phyloP scores from a whole-genome alignment of 2,888 invertebrate genomes.

The Matsumyia berberina region DNA sequence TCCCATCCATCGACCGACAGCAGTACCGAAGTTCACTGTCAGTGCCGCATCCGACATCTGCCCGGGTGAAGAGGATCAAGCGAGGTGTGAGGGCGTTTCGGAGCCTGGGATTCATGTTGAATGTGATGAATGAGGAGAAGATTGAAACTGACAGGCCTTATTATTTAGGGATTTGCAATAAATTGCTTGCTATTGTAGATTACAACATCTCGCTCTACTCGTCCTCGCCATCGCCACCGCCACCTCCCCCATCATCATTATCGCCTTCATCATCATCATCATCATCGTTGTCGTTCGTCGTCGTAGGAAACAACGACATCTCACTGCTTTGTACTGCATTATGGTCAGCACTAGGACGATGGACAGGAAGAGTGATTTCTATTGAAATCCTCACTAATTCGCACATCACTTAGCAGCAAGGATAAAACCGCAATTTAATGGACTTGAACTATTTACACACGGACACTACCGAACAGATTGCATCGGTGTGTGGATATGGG shows the following conservation, averaged over 20 bases:
- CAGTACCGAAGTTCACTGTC: slow-evolving; percentile 53
- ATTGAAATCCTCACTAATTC: slow-evolving; percentile 59
- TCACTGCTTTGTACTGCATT: slow-evolving; percentile 15
- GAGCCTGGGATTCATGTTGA: slow-evolving; percentile 64
- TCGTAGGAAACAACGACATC: not conserved
- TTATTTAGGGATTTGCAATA: slow-evolving; percentile 77
- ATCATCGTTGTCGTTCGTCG: slow-evolving; percentile 15
- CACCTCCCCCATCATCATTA: slow-evolving; percentile 30
- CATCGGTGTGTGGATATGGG: not conserved
- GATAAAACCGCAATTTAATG: slow-evolving; percentile 59
- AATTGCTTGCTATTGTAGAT: slow-evolving; percentile 73
- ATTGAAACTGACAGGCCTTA: slow-evolving; percentile 78
- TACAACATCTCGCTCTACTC: slow-evolving; percentile 44
- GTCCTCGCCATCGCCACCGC: not conserved
- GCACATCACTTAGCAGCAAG: slow-evolving; percentile 51
- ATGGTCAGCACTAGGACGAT: slow-evolving; percentile 13
- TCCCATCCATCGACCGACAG: slow-evolving; percentile 44
- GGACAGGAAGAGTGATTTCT: slow-evolving; percentile 28
- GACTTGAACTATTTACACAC: slow-evolving; percentile 48
- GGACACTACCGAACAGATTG: not conserved
- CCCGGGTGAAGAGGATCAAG: slow-evolving; percentile 54
- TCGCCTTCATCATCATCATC: slow-evolving; percentile 2
- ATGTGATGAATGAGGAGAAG: slow-evolving; percentile 78
- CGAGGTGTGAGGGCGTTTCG: slow-evolving; percentile 65
- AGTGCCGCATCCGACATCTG: slow-evolving; percentile 51